phyloP scores from a whole-genome alignment of 2,113 vertebrate genomes.

The Mionectes macconnelli region DNA sequence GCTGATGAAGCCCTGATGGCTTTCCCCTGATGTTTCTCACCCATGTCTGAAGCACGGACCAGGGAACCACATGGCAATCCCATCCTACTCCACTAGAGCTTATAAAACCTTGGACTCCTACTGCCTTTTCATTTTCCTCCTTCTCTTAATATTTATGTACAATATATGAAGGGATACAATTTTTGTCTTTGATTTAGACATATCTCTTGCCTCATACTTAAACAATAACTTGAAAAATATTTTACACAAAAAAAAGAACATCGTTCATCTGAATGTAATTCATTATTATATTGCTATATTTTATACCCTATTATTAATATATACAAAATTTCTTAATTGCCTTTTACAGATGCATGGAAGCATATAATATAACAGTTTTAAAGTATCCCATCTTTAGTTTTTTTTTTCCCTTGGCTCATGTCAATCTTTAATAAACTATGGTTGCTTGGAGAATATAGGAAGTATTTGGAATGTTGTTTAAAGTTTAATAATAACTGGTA shows the following conservation, averaged over 20 bases:
- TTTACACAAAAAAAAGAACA: slow-evolving; percentile 73
- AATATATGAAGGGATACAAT: slow-evolving; percentile 69
- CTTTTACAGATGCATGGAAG: slow-evolving; percentile 78
- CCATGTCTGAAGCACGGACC: neutral
- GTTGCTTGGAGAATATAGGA: slow-evolving; percentile 74
- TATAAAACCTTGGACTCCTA: slow-evolving; percentile 5
- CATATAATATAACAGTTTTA: slow-evolving; percentile 68
- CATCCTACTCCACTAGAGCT: slow-evolving; percentile 9
- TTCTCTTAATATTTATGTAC: slow-evolving; percentile 56
- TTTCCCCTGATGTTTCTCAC: slow-evolving; percentile 4
- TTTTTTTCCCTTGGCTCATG: slow-evolving; percentile 60
- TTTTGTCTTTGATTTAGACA: slow-evolving; percentile 60
- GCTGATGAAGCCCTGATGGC: neutral
- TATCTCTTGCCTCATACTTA: slow-evolving; percentile 72
- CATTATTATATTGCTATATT: slow-evolving; percentile 76
- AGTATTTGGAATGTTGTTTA: slow-evolving; percentile 79
- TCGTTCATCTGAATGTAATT: slow-evolving; percentile 72
- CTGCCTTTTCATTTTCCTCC: slow-evolving; percentile 55
- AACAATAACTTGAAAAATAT: slow-evolving; percentile 74
- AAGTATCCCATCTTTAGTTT: slow-evolving; percentile 72
- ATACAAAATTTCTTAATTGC: slow-evolving; percentile 77
- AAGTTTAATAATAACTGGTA: slow-evolving; percentile 72
- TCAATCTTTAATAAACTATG: slow-evolving; percentile 71
- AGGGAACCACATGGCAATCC: neutral
- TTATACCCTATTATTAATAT: slow-evolving; percentile 81